phyloP scores from a whole-genome alignment of 2,888 invertebrate species.

The Pyrrhia umbra region DNA sequence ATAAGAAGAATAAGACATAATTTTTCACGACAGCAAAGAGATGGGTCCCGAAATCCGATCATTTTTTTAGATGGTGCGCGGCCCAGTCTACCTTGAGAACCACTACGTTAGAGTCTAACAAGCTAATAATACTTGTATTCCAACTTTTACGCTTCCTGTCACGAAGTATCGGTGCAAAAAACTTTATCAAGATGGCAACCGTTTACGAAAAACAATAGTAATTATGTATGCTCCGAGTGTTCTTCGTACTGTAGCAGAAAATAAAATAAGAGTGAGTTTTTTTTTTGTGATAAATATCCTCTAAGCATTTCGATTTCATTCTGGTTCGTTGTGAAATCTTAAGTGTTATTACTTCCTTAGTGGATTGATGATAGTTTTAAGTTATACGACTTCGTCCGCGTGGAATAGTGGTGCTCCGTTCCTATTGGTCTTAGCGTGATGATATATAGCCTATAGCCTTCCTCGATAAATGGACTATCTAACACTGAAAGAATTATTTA shows the following conservation, averaged over 20 bases:
- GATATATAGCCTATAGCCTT: too few species aligned
- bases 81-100: background rate
- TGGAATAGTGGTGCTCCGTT: too few species aligned
- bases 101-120: background rate
- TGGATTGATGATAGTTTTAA: background rate
- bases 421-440: too few species aligned
- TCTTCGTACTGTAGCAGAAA: constrained; percentile 12
- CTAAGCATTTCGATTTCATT: background rate
- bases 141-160: constrained; percentile 45
- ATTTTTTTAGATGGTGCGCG: background rate
- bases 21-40: too few species aligned
- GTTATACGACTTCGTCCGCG: too few species aligned
- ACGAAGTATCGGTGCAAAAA: constrained; percentile 32
- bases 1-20: too few species aligned
- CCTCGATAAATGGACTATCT: too few species aligned
- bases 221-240: constrained; percentile 33
- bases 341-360: constrained; percentile 23
- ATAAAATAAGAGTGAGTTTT: constrained; percentile 8
- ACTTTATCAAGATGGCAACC: constrained; percentile 24
- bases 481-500: too few species aligned
- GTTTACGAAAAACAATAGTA: constrained; percentile 4
- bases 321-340: background rate
- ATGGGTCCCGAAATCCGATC: too few species aligned
- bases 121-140: constrained; percentile 21
- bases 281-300: background rate